These are phyloP conservation scores for Pimpla rufipes DNA, from an alignment of 2,888 invertebrate species.

Conservation along the genomic window DNA sequence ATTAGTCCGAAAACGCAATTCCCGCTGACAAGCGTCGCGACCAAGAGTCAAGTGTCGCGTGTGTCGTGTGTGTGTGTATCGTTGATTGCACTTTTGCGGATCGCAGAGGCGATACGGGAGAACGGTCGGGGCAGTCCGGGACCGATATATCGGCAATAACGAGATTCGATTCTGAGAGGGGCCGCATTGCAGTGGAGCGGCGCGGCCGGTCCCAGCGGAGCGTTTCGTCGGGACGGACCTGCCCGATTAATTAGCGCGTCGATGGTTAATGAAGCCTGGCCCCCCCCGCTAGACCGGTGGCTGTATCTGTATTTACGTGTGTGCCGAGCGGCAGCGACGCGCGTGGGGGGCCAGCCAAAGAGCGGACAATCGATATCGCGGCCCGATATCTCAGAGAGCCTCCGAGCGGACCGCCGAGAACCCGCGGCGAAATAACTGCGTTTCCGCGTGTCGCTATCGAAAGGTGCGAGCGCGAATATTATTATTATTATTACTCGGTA, in stretches of 20 bases:
- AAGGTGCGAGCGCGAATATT: slow-evolving; percentile 6
- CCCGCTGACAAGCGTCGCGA: neutral
- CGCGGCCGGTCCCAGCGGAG: slow-evolving; percentile 57
- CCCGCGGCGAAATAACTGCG: slow-evolving; percentile 58
- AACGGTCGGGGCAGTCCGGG: neutral
- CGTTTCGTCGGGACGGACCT: slow-evolving; percentile 70
- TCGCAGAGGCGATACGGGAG: slow-evolving; percentile 3
- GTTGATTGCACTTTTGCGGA: slow-evolving; percentile 33
- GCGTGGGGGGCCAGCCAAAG: slow-evolving; percentile 42
- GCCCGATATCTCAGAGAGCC: slow-evolving; percentile 73
- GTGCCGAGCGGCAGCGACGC: slow-evolving; percentile 40
- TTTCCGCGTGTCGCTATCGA: slow-evolving; percentile 45
- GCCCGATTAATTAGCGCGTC: slow-evolving; percentile 79
- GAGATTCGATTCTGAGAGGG: slow-evolving; percentile 59
- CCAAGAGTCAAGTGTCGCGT: slow-evolving; percentile 11
- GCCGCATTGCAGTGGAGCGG: slow-evolving; percentile 35
- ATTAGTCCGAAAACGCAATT: neutral
- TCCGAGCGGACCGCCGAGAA: slow-evolving; percentile 62
- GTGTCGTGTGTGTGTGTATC: neutral
- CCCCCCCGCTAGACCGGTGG: slow-evolving; percentile 30
- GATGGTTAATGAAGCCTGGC: slow-evolving; percentile 77
- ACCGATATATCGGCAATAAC: slow-evolving; percentile 57
- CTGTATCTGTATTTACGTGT: neutral
- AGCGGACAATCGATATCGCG: slow-evolving; percentile 77
- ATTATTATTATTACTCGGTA: neutral